Conservation (phyloP, 2,113 vertebrate genomes). For the Delphinus delphis region DNA sequence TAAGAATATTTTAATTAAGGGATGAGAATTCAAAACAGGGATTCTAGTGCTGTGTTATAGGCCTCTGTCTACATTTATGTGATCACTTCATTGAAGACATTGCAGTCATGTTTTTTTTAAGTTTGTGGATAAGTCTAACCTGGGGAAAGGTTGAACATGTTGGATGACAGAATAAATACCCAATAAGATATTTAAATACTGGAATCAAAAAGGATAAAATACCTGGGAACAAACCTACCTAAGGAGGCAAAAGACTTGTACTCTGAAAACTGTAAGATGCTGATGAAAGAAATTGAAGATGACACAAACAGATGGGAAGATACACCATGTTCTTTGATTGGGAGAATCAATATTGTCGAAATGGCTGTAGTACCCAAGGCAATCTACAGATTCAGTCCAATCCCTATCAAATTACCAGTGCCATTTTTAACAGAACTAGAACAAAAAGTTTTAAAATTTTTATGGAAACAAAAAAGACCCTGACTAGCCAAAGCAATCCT, state of each 20-base stretch:
- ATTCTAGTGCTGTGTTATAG: neutral
- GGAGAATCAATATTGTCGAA: neutral
- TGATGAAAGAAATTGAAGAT: neutral
- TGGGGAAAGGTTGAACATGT: neutral
- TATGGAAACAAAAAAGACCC: accelerated
- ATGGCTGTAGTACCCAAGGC: neutral
- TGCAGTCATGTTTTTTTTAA: neutral
- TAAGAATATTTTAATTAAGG: neutral
- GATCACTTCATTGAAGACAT: neutral
- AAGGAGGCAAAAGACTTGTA: neutral
- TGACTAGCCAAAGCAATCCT: neutral
- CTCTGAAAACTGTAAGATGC: neutral
- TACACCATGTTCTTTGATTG: neutral
- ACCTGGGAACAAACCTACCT: neutral
- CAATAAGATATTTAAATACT: neutral
- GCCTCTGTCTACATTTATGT: neutral
- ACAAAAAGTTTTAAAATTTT: neutral
- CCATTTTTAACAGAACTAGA: neutral
- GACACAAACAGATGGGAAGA: neutral
- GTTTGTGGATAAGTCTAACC: neutral
- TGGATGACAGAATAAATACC: neutral
- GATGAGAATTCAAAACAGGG: neutral
- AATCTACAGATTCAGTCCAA: neutral
- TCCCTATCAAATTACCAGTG: neutral
- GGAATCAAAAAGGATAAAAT: neutral